Evolutionary conservation across 2,113 vertebrate genomes (phyloP).

Genomic region (Protobothrops mucrosquamatus): DNA sequence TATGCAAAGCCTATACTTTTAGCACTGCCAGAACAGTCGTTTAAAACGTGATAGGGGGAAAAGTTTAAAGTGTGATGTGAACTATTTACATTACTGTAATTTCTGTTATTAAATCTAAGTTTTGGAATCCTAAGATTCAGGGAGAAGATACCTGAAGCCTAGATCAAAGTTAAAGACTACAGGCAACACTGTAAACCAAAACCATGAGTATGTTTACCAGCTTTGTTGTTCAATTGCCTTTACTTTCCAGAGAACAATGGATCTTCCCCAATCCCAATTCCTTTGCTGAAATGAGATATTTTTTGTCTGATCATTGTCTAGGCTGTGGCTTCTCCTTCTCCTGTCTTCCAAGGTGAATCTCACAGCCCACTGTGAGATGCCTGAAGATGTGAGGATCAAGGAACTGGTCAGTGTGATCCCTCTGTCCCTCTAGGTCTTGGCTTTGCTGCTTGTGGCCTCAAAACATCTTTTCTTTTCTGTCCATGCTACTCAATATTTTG

Average conservation of each 20-base stretch:
- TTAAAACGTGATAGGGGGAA: not conserved
- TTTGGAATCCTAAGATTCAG: not conserved
- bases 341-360: not conserved
- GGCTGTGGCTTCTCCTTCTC: not conserved
- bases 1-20: not conserved
- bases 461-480: not conserved
- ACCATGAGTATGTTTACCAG: not conserved
- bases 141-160: not conserved
- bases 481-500: not conserved
- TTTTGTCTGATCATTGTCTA: not conserved
- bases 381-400: not conserved
- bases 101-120: not conserved
- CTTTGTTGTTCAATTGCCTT: not conserved
- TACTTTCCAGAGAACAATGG: not conserved
- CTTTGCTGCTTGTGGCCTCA: not conserved
- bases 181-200: not conserved
- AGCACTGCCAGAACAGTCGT: not conserved
- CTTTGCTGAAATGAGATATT: not conserved
- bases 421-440: not conserved
- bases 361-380: not conserved
- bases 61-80: not conserved
- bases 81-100: not conserved
- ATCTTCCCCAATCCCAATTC: not conserved
- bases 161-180: not conserved
- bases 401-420: not conserved